A percentile compares a stretch with the other conserved stretches of the same genome.
Conservation (phyloP, 2,113 vertebrate genomes). For the Dasyurus viverrinus region DNA sequence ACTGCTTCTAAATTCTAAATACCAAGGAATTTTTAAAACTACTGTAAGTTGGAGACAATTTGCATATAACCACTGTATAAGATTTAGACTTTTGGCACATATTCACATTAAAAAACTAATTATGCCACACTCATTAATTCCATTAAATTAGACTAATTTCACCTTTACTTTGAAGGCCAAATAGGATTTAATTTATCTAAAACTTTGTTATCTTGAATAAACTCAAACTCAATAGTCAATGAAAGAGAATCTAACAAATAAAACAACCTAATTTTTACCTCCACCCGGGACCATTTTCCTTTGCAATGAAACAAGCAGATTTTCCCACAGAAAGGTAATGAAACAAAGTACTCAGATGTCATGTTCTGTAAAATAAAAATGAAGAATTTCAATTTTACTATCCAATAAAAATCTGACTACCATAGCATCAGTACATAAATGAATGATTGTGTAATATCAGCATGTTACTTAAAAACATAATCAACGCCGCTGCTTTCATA, state of each 20-base stretch:
- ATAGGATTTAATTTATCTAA: conserved; percentile 29
- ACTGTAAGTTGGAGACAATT: background rate
- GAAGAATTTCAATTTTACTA: background rate
- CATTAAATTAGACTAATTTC: background rate
- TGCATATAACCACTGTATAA: background rate
- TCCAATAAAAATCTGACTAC: background rate
- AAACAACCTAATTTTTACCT: conserved; percentile 85
- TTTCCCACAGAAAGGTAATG: conserved; percentile 92
- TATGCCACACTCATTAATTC: conserved; percentile 11
- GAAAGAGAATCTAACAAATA: conserved; percentile 32
- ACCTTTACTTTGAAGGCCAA: background rate
- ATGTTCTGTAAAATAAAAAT: conserved; percentile 82
- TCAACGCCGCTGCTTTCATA: background rate
- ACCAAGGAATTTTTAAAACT: background rate
- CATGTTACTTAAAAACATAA: accelerated
- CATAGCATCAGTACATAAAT: background rate
- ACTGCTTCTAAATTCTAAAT: background rate
- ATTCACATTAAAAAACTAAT: conserved; percentile 26
- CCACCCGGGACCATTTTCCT: conserved; percentile 93
- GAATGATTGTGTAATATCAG: accelerated
- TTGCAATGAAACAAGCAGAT: conserved; percentile 91
- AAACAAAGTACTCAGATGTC: conserved; percentile 88
- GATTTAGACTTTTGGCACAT: background rate
- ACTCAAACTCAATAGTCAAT: background rate
- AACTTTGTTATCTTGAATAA: background rate